A percentile compares a stretch with the other conserved stretches of the same genome.
Conservation (phyloP, 92 coral and sea anemone species). For the Meandrina meandrites region DNA sequence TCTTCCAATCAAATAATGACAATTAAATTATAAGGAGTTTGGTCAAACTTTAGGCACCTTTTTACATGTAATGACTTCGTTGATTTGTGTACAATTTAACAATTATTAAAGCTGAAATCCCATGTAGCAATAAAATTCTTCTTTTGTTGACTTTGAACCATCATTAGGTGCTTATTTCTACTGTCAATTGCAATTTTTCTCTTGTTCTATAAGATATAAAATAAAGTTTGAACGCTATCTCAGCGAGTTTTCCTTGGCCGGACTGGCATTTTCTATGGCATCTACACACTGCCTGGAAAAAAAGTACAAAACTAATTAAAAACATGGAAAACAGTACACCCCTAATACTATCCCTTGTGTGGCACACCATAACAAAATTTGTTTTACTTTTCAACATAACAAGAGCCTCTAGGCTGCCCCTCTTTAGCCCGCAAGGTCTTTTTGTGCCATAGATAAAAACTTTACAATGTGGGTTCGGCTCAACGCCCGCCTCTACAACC, state of each 20-base stretch:
- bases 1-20: neutral
- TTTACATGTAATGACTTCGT: neutral
- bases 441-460: no score
- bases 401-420: no score
- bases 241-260: slow-evolving; percentile 1
- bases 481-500: no score
- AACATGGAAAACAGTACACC: neutral
- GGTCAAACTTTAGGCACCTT: neutral
- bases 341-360: no score
- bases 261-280: slow-evolving; percentile 38
- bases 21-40: neutral
- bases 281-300: slow-evolving; percentile 48
- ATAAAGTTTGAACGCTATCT: neutral
- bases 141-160: neutral
- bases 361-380: no score
- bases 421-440: no score
- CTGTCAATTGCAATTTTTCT: neutral
- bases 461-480: no score
- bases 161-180: neutral
- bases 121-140: neutral
- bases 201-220: neutral
- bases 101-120: neutral
- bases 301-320: neutral
- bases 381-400: no score
- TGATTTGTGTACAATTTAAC: neutral